phyloP scores from a whole-genome alignment of 1,140 invertebrate species.

The Zaprionus davidi region DNA sequence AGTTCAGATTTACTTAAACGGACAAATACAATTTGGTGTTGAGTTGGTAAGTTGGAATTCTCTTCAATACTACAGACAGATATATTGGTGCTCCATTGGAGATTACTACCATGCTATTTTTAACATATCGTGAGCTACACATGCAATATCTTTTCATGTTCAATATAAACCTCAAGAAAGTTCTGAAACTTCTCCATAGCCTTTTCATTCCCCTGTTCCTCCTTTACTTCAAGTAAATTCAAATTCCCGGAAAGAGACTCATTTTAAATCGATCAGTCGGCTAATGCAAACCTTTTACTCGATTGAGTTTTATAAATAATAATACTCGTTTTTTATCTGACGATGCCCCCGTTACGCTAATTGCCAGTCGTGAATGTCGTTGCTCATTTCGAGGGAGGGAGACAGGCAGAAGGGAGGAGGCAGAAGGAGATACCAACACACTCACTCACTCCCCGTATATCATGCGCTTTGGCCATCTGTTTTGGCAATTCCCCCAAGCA shows the following conservation, averaged over 20 bases:
- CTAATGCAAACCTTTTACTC: slow-evolving; percentile 5
- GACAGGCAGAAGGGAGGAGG: background rate
- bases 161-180: background rate
- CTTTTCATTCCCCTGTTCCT: background rate
- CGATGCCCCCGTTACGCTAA: slow-evolving; percentile 37
- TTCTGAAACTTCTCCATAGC: background rate
- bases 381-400: slow-evolving; percentile 26
- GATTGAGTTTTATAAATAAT: slow-evolving; percentile 19
- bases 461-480: slow-evolving; percentile 42
- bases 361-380: slow-evolving; percentile 29
- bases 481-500: slow-evolving; percentile 33
- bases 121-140: background rate
- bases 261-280: background rate
- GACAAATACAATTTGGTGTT: too few species aligned
- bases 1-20: too few species aligned
- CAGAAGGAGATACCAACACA: background rate
- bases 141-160: background rate
- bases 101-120: too few species aligned
- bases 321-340: slow-evolving; percentile 35
- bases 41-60: too few species aligned
- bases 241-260: background rate
- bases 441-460: slow-evolving; percentile 26
- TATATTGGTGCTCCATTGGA: too few species aligned
- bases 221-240: background rate
- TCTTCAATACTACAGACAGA: too few species aligned